Percentiles rank a stretch among this genome's conserved stretches.
These are phyloP conservation scores for Murina feae DNA, from an alignment of 2,113 vertebrate genomes.

Conservation along the genomic window DNA sequence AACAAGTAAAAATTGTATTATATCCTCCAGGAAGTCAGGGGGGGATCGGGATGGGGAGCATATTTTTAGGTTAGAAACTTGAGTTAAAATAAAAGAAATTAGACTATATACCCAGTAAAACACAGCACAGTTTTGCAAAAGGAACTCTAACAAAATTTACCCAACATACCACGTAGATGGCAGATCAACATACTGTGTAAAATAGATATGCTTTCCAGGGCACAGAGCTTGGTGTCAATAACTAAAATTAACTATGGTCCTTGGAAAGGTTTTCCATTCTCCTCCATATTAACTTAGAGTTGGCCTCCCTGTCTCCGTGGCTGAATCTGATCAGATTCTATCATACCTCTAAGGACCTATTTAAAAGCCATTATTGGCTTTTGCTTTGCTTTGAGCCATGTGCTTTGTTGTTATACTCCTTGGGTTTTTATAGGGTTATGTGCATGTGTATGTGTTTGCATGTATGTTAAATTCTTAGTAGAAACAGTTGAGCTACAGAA, in stretches of 20 bases:
- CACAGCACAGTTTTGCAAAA: background rate
- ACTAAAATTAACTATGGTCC: background rate
- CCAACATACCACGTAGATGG: background rate
- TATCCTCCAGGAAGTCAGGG: background rate
- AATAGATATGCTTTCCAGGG: background rate
- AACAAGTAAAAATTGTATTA: background rate
- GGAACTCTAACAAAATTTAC: background rate
- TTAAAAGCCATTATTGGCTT: background rate
- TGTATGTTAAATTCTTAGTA: background rate
- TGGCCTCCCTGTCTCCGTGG: background rate
- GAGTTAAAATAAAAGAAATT: background rate
- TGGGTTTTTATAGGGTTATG: background rate
- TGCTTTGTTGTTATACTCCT: background rate
- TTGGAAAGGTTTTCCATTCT: constrained; percentile 15
- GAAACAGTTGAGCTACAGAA: background rate
- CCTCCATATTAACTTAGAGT: background rate
- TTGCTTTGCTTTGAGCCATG: constrained; percentile 1
- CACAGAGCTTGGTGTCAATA: background rate
- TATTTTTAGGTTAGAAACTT: background rate
- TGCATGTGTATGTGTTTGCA: background rate
- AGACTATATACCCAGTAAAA: background rate
- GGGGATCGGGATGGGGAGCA: accelerated
- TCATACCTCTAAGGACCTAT: background rate
- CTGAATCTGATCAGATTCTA: constrained; percentile 5
- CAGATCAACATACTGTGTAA: background rate